phyloP scores from a whole-genome alignment of 2,113 vertebrate genomes.

The Colistium nudipinnis region DNA sequence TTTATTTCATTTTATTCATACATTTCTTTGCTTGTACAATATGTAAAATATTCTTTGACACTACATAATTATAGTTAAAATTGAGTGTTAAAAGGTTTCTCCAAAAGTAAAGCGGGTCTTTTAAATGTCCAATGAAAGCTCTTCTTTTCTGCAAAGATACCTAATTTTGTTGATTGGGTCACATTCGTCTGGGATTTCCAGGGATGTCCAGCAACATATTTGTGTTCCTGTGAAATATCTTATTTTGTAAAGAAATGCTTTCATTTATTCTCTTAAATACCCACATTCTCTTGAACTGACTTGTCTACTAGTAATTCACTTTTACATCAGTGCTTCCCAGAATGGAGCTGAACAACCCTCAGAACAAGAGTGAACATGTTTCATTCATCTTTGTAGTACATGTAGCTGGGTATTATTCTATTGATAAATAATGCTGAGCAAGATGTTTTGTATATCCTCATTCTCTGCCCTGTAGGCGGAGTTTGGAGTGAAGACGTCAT shows the following conservation, averaged over 20 bases:
- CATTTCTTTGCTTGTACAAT: not conserved
- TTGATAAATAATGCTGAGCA: slow-evolving; percentile 14
- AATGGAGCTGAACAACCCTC: not conserved
- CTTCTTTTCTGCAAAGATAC: not conserved
- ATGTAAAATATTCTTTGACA: not conserved
- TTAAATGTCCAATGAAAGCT: not conserved
- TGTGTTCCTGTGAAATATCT: not conserved
- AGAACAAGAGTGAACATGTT: slow-evolving; percentile 16
- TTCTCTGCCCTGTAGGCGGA: too few relatives aligned
- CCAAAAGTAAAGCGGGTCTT: not conserved
- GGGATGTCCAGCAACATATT: slow-evolving; percentile 17
- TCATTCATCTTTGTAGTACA: not conserved
- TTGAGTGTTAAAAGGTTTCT: not conserved
- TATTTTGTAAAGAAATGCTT: not conserved
- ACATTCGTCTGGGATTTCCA: slow-evolving; percentile 16
- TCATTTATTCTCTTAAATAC: not conserved
- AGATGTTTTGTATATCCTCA: not conserved
- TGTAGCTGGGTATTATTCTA: not conserved
- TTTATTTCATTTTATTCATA: not conserved
- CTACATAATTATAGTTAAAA: not conserved
- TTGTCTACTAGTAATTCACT: not conserved
- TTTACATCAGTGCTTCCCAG: slow-evolving; percentile 2
- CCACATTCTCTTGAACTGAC: slow-evolving; percentile 9
- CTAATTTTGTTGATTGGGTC: not conserved
- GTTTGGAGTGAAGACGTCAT: not conserved